Base-by-base conservation (phyloP, 2,888 invertebrate genomes). In the Lycaena phlaeas region DNA sequence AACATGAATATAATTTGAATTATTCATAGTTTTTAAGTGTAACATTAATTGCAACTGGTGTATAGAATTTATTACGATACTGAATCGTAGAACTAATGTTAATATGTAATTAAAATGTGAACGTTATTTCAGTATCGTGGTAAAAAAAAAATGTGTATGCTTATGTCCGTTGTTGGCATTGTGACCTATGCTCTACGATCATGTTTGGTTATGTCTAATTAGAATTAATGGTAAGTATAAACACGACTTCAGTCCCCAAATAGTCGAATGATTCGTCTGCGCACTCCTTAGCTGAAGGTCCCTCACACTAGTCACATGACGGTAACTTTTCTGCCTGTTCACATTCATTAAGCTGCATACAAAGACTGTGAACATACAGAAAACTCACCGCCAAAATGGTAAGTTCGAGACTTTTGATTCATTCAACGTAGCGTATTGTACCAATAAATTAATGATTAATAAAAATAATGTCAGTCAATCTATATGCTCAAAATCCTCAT, bases 271-370 rank as follows among this genome's bases (percentile, higher is more conserved):
- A 15, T 11, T 3, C 1, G 30, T 30, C 30, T 30, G 14, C 15
- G 10, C 30, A 30, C 30, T 31, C 18, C 17, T 18, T 22, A 22
- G 34, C 34, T 34, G 11, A 34, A 18, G 34, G 34, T 34, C 34
- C 18, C 17, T 18, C 34, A 34, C 34, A 34, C 34, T 34, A 34
- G 34, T 34, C 34, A 34, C 7, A 9, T 12, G 34, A 18, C 12
- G 9, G 10, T 6, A 27, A 30, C 31, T 15, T 31, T 6, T 17
- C 11, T 28, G 30, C 10, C 29, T 12, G 4, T n/a, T 27, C 7
- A 27, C 18, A 22, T 17, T 26, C 7, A 25, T 18, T 26, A 30
- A 40, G 40, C 26, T 36, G 36, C 36, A 40, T 29, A 41, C 54
- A 41, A 36, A 31, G 27, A 22, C 26, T 22, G 34, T n/a, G 6